Evolutionary conservation across 2,113 vertebrate species (phyloP).

Genomic region (Mesembrinibis cayennensis): DNA sequence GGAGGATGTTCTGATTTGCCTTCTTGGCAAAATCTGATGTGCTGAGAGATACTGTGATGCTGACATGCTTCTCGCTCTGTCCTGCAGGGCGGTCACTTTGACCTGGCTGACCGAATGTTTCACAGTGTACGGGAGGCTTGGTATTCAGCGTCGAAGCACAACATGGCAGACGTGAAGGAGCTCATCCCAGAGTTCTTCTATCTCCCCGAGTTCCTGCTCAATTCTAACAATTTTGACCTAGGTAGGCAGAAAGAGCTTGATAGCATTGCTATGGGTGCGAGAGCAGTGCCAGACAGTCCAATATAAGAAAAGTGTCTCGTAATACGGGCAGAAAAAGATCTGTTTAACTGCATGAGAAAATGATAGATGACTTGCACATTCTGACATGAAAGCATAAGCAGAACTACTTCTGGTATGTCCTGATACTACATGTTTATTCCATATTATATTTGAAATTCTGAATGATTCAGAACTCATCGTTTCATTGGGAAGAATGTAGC

Average conservation of each 20-base stretch:
- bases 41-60: neutral
- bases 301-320: neutral
- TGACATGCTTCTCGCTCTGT: neutral
- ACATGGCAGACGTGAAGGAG: constrained; percentile 99
- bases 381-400: neutral
- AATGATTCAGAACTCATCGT: neutral
- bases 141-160: constrained; percentile 97
- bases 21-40: neutral
- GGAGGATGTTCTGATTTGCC: neutral
- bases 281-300: neutral
- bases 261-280: rapidly evolving
- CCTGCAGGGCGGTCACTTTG: constrained; percentile 92
- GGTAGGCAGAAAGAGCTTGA: constrained; percentile 69
- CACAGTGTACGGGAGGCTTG: constrained; percentile 96
- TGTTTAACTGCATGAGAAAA: neutral
- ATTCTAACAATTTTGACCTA: constrained; percentile 97
- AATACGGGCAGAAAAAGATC: neutral
- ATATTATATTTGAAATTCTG: neutral
- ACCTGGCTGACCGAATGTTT: constrained; percentile 98
- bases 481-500: neutral
- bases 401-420: neutral
- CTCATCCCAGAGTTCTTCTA: constrained; percentile 99
- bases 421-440: neutral
- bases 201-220: constrained; percentile 94
- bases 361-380: neutral